Evolutionary conservation across 2,113 vertebrate genomes (phyloP), one percentile per base, ranked within the genome.

Genomic region (Pseudorhombus dupliciocellatus): DNA sequence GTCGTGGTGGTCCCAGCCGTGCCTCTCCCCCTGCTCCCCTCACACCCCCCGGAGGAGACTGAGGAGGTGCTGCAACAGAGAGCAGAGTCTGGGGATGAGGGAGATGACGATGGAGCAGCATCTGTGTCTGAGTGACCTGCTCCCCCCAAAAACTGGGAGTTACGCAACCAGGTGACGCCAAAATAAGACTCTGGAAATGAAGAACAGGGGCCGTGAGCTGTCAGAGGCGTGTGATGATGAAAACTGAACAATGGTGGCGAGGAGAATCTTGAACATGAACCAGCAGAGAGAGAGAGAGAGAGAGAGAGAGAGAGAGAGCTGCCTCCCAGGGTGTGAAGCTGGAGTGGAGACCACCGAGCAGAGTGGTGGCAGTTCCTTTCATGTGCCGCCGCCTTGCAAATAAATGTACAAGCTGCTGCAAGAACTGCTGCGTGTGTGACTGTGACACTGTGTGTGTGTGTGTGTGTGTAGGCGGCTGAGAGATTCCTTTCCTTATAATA

Each of bases 301-400:
- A 42, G 40, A 42, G 40, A n/a, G 48, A 50, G 4, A 50, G 4
- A 50, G 4, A 24, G 18, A 28, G 50, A 28, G 20, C 22, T 20
- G 28, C 4, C 28, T 71, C 53, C 6, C 2, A 34, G 34, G 2
- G 16, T 77, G 60, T 53, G 52, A 61, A 40, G 28, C 34, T 63
- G 26, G 60, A 66, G 50, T 25, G 20, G n/a, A 42, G 34, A 63
- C 74, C 70, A 66, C 42, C 42, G 12, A n/a, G 28, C 20, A n/a
- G 37, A 64, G 65, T 48, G 26, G 57, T 55, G 11, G 20, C 62
- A 31, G 15, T 71, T 22, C 40, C 30, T 84, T 76, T 79, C 54
- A 73, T 73, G 50, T 62, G 24, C 42, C 48, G 50, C 73, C 62
- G 64, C 73, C 60, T 69, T 73, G 48, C 53, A 76, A 60, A 72